Percentiles rank a stretch among this genome's conserved stretches.
Conservation (phyloP, 2,797 vertebrate genomes). For the Liasis olivaceus region DNA sequence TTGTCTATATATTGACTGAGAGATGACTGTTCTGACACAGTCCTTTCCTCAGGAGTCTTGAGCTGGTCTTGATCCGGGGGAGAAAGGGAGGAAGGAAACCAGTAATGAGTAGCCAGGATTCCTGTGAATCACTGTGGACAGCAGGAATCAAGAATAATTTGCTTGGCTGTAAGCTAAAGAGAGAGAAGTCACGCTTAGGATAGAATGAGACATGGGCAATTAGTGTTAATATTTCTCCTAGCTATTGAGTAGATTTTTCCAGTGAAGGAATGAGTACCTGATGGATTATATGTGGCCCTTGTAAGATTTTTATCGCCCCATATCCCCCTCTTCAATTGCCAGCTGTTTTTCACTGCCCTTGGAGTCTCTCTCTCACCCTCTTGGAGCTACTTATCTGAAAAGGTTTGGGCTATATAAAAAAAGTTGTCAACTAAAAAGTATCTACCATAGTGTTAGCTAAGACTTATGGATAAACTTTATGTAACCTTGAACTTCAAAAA, state of each 20-base stretch:
- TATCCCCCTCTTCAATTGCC: not conserved
- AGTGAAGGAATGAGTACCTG: not conserved
- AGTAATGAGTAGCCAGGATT: not conserved
- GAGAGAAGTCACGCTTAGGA: not conserved
- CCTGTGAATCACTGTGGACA: not conserved
- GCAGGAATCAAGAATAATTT: not conserved
- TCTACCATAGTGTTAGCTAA: not conserved
- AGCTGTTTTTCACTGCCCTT: not conserved
- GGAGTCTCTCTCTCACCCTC: not conserved
- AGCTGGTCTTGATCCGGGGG: not conserved
- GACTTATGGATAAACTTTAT: not conserved
- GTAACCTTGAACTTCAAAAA: not conserved
- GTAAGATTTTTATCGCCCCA: not conserved
- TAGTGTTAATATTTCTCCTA: not conserved
- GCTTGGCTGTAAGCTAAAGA: not conserved
- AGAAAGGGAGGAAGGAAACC: not conserved
- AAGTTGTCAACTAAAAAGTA: not conserved
- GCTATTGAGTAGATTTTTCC: not conserved
- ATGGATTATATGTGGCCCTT: not conserved
- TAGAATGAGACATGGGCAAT: not conserved
- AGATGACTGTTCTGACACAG: not conserved
- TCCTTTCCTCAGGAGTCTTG: not conserved
- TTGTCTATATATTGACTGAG: not conserved
- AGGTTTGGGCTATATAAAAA: not conserved
- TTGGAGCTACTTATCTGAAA: not conserved